Percentiles rank a stretch among this genome's conserved stretches.
These are phyloP conservation scores for Amphipyra berbera DNA, from an alignment of 2,888 invertebrate species.

Conservation along the genomic window DNA sequence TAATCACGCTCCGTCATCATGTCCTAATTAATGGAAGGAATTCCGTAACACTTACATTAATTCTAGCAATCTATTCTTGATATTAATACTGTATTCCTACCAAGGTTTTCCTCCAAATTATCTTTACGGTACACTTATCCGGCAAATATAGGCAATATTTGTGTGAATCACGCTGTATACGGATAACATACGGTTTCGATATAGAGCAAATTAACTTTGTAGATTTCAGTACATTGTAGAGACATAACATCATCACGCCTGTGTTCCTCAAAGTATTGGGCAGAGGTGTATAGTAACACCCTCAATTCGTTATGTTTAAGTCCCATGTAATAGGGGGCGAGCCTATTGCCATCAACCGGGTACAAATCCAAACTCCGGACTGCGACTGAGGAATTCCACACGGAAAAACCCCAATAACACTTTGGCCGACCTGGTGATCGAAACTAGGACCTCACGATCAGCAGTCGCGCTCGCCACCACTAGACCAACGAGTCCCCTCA, in stretches of 20 bases:
- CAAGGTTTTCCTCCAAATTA: conserved; percentile 38
- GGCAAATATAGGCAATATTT: background rate
- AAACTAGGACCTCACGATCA: no score
- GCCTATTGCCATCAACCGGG: no score
- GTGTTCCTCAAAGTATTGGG: no score
- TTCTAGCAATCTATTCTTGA: conserved; percentile 49
- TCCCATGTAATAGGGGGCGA: no score
- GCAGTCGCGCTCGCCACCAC: no score
- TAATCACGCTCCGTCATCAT: conserved; percentile 63
- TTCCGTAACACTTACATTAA: conserved; percentile 60
- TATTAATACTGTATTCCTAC: conserved; percentile 32
- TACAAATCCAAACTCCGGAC: no score
- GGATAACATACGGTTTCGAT: background rate
- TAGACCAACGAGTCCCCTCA: no score
- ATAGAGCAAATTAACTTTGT: conserved; percentile 3
- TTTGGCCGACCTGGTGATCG: no score
- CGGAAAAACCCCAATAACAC: no score
- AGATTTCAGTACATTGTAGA: background rate
- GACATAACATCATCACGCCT: background rate
- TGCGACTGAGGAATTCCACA: no score
- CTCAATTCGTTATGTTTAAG: no score
- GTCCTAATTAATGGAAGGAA: conserved; percentile 64
- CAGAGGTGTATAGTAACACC: no score
- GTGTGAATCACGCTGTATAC: conserved; percentile 2
- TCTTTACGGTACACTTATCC: conserved; percentile 20